Conservation (phyloP, 2,888 invertebrate species). For the Acanthosepion lycidas region DNA sequence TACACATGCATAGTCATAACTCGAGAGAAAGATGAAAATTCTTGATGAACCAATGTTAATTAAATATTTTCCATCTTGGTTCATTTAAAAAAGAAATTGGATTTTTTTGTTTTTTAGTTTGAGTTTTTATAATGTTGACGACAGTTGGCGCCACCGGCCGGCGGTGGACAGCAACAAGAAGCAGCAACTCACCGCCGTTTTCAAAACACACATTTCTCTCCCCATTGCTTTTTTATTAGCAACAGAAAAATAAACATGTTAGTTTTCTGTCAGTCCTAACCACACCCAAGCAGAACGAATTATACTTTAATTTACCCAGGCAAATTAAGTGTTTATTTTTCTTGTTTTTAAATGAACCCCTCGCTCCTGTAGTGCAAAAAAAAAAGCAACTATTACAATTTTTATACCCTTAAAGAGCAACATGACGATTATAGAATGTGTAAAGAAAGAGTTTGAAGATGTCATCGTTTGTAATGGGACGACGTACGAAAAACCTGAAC, state of each 20-base stretch:
- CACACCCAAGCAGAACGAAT: not conserved
- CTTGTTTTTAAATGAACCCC: not conserved
- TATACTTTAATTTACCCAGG: not conserved
- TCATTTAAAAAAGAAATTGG: too few species aligned
- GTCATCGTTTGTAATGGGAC: slow-evolving; percentile 63
- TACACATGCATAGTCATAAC: too few species aligned
- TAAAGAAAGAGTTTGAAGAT: slow-evolving; percentile 54
- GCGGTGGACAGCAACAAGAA: not conserved
- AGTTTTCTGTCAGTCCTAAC: too few species aligned
- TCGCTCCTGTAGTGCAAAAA: too few species aligned
- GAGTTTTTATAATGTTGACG: too few species aligned
- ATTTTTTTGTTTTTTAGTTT: too few species aligned
- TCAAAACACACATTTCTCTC: not conserved
- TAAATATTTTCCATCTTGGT: too few species aligned
- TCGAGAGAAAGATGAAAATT: too few species aligned
- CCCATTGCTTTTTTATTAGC: not conserved
- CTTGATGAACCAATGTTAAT: too few species aligned
- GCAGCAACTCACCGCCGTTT: not conserved
- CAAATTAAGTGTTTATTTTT: not conserved
- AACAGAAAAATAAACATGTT: not conserved
- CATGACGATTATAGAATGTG: slow-evolving; percentile 54
- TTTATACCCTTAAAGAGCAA: not conserved
- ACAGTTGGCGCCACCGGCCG: not conserved
- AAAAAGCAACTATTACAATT: not conserved
- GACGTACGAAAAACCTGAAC: slow-evolving; percentile 59